Evolutionary conservation across 2,797 vertebrate species (phyloP).

Genomic region (Helostoma temminkii): DNA sequence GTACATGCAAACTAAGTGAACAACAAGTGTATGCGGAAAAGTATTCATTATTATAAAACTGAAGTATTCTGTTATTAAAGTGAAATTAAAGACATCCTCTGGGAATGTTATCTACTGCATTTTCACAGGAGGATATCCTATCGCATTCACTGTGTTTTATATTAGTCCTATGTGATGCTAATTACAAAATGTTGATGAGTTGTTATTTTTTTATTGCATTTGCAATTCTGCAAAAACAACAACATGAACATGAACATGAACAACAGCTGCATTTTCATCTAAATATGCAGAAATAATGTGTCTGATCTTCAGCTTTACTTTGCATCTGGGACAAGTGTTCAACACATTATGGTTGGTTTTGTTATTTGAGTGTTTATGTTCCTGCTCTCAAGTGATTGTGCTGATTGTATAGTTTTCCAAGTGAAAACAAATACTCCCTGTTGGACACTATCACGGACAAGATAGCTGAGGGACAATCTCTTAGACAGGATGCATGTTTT

Average conservation of each 20-base stretch:
- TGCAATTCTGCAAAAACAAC: too few relatives aligned
- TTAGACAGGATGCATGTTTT: background rate
- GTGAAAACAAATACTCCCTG: conserved; percentile 3
- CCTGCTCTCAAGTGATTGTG: background rate
- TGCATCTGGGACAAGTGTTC: too few relatives aligned
- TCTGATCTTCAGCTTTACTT: background rate
- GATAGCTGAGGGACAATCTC: background rate
- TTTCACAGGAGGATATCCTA: too few relatives aligned
- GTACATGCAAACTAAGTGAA: too few relatives aligned
- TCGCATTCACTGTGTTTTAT: too few relatives aligned
- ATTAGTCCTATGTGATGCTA: too few relatives aligned
- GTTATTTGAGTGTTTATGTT: background rate
- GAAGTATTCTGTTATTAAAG: too few relatives aligned
- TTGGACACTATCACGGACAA: too few relatives aligned
- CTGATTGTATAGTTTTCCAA: conserved; percentile 4
- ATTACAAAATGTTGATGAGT: too few relatives aligned
- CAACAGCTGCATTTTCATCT: too few relatives aligned
- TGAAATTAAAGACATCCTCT: background rate
- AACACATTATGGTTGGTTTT: background rate
- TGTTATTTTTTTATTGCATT: background rate
- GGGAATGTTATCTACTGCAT: background rate
- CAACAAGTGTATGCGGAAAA: too few relatives aligned
- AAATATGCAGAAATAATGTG: background rate
- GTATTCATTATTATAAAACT: background rate
- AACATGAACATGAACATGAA: too few relatives aligned